Evolutionary conservation across 92 coral and sea anemone genomes (phyloP).

Genomic region (Pocillopora grandis): DNA sequence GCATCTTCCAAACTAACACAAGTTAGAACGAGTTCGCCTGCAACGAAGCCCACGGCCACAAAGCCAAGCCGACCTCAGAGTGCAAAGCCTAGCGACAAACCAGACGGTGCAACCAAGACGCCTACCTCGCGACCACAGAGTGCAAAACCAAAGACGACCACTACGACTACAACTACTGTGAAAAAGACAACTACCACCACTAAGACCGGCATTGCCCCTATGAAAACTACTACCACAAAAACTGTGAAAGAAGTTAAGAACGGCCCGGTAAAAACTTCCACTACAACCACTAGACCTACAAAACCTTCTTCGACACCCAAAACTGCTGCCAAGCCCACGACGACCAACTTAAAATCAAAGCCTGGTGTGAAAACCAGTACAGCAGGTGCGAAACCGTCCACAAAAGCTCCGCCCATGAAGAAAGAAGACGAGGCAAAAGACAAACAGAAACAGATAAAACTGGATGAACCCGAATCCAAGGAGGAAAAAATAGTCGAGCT

Average conservation of each 20-base stretch:
- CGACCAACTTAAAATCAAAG: constrained; percentile 35
- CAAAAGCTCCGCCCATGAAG: constrained; percentile 39
- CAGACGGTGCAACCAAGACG: constrained; percentile 29
- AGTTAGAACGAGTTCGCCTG: constrained; percentile 22
- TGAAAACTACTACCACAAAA: constrained; percentile 49
- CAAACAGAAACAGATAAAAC: constrained; percentile 6
- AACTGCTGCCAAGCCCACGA: constrained; percentile 25
- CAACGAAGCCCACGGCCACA: constrained; percentile 18
- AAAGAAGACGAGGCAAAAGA: constrained; percentile 9
- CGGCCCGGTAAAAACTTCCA: constrained; percentile 52
- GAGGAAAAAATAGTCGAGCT: background rate
- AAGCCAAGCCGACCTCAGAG: constrained; percentile 46
- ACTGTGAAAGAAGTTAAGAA: constrained; percentile 50
- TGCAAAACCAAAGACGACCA: constrained; percentile 65
- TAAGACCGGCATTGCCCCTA: constrained; percentile 44
- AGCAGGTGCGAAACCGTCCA: constrained; percentile 12
- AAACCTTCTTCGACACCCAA: constrained; percentile 39
- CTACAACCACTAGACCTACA: constrained; percentile 39
- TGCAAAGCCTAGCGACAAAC: constrained; percentile 44
- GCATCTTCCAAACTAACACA: constrained; percentile 34
- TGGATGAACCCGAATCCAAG: constrained; percentile 27
- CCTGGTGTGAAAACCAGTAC: constrained; percentile 37
- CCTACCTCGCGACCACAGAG: constrained; percentile 31
- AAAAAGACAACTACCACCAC: constrained; percentile 57
- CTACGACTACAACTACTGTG: constrained; percentile 62